Percentiles rank a stretch among this genome's conserved stretches.
These are phyloP conservation scores for Meteorus sp. DNA, from an alignment of 1,140 invertebrate genomes.

Conservation along the genomic window DNA sequence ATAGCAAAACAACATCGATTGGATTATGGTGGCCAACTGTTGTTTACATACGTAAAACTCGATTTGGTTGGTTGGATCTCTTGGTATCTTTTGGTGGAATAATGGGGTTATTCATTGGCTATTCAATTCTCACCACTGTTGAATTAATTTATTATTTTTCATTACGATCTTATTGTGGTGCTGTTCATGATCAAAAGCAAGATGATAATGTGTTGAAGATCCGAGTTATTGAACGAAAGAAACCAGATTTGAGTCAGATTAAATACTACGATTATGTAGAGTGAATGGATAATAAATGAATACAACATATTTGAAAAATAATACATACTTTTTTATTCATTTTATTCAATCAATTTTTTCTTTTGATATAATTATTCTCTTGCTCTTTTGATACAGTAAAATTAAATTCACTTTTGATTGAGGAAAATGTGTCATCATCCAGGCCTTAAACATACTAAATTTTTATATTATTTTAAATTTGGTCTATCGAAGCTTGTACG, in stretches of 20 bases:
- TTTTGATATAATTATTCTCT: no score
- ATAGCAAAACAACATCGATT: neutral
- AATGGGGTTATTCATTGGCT: conserved; percentile 75
- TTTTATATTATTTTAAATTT: conserved; percentile 14
- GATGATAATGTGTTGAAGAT: conserved; percentile 6
- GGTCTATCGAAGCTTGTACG: conserved; percentile 32
- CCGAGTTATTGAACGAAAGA: conserved; percentile 8
- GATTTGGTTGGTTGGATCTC: conserved; percentile 78
- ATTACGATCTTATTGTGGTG: conserved; percentile 65
- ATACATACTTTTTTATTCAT: neutral
- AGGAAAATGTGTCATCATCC: no score
- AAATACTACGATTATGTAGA: conserved; percentile 13
- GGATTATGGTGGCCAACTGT: conserved; percentile 67
- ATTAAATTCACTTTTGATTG: no score
- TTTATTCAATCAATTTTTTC: no score
- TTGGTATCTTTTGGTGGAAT: conserved; percentile 69
- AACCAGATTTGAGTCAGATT: conserved; percentile 2
- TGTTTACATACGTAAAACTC: conserved; percentile 71
- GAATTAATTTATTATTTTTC: conserved; percentile 76
- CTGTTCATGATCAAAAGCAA: conserved; percentile 28
- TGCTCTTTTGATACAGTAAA: no score
- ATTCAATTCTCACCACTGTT: conserved; percentile 71
- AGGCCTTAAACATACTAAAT: no score
- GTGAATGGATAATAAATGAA: conserved; percentile 11
- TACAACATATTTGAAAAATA: neutral